Percentiles rank a stretch among this genome's conserved stretches.
Evolutionary conservation across 2,888 invertebrate species (phyloP).

Genomic region (Xylota segnis): DNA sequence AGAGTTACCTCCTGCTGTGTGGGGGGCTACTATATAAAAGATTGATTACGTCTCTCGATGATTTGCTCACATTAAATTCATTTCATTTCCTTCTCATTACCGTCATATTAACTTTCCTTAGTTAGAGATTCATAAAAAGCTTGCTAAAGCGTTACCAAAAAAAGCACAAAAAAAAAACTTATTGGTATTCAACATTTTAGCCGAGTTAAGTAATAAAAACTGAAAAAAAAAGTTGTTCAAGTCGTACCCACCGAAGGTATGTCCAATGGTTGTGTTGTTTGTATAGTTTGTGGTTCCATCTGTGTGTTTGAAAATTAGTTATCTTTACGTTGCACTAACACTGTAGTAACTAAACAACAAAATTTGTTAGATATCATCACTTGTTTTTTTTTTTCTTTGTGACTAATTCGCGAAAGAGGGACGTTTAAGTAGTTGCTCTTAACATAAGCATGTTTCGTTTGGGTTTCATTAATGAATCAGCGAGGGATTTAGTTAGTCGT

Average conservation of each 20-base stretch:
- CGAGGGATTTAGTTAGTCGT: not conserved
- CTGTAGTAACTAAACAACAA: slow-evolving; percentile 45
- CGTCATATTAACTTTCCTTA: slow-evolving; percentile 38
- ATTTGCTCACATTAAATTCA: slow-evolving; percentile 21
- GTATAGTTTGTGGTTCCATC: slow-evolving; percentile 49
- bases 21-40: slow-evolving; percentile 6
- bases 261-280: slow-evolving; percentile 52
- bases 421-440: slow-evolving; percentile 23
- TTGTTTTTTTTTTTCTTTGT: slow-evolving; percentile 31
- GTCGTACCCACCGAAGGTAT: slow-evolving; percentile 62
- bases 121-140: slow-evolving; percentile 47
- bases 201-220: slow-evolving; percentile 18
- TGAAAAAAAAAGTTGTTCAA: slow-evolving; percentile 13
- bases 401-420: slow-evolving; percentile 32
- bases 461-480: slow-evolving; percentile 9
- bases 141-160: slow-evolving; percentile 33
- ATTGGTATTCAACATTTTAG: slow-evolving; percentile 44
- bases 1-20: slow-evolving; percentile 53
- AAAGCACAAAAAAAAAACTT: slow-evolving; percentile 23
- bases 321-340: slow-evolving; percentile 64
- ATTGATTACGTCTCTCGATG: slow-evolving; percentile 9
- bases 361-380: slow-evolving; percentile 37
- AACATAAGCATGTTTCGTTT: slow-evolving; percentile 43
- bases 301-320: slow-evolving; percentile 39
- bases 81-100: slow-evolving; percentile 32